Conservation (phyloP, 2,797 vertebrate species). For the Rostrhamus sociabilis region DNA sequence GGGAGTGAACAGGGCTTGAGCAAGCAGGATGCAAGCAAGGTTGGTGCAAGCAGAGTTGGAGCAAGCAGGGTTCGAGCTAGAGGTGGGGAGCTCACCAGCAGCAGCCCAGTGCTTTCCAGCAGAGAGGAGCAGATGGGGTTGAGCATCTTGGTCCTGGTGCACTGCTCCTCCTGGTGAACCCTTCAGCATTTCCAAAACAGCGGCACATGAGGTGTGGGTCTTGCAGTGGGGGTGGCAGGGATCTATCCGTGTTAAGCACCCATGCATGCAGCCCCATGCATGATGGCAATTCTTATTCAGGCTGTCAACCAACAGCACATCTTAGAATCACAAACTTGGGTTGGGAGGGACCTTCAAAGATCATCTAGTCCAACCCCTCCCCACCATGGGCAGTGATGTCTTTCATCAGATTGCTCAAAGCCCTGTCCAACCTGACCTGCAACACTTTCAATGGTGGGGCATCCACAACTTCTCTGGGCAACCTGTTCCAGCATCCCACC, state of each 20-base stretch:
- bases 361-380: not conserved
- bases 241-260: not conserved
- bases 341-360: not conserved
- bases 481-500: too few species aligned
- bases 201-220: rapidly evolving
- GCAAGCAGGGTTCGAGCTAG: not conserved
- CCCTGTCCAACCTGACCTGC: not conserved
- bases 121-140: not conserved
- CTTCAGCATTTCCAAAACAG: not conserved
- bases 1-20: not conserved
- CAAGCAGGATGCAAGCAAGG: not conserved
- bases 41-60: not conserved
- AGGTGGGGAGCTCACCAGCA: not conserved
- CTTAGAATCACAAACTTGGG: not conserved
- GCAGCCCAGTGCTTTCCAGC: not conserved
- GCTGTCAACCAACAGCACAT: not conserved
- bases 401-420: not conserved
- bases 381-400: not conserved
- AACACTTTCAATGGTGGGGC: not conserved
- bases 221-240: not conserved
- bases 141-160: rapidly evolving
- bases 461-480: not conserved
- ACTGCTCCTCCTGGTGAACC: not conserved
- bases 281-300: not conserved
- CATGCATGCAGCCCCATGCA: rapidly evolving